Evolutionary conservation across 2,113 vertebrate genomes (phyloP).

Genomic region (Lagopus leucura): DNA sequence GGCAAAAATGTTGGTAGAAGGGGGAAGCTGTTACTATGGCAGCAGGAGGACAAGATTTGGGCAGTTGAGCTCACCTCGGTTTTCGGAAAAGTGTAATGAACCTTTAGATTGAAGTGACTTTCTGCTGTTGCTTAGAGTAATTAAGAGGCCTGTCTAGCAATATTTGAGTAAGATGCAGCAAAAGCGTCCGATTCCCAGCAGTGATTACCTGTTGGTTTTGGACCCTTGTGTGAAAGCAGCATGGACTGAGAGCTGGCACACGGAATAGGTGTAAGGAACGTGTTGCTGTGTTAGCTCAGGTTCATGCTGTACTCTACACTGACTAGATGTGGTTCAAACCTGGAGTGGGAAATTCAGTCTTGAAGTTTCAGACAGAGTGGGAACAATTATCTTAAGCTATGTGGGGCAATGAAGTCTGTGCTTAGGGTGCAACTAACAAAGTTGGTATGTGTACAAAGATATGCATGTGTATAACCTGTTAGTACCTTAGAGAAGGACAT

Average conservation of each 20-base stretch:
- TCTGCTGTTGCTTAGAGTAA: background rate
- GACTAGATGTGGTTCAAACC: background rate
- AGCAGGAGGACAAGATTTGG: background rate
- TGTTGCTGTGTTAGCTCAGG: background rate
- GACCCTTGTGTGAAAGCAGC: background rate
- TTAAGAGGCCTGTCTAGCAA: background rate
- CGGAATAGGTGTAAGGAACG: fast-evolving
- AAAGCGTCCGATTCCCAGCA: fast-evolving
- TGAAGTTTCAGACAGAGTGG: background rate
- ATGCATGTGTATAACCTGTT: background rate
- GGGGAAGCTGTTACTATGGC: background rate
- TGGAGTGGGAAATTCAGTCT: background rate
- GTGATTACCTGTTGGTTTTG: fast-evolving
- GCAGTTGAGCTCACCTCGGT: background rate
- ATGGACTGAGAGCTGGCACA: background rate
- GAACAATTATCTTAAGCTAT: fast-evolving
- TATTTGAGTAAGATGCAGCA: background rate
- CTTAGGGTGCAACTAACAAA: background rate
- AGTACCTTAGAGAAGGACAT: background rate
- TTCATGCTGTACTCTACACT: background rate
- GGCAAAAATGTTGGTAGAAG: background rate
- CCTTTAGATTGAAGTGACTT: background rate
- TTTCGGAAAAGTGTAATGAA: background rate
- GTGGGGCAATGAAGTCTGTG: background rate
- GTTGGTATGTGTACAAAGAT: background rate